A percentile compares a stretch with the other conserved stretches of the same genome.
These are phyloP conservation scores for Lagodon rhomboides DNA, from an alignment of 2,797 vertebrate genomes.

Conservation along the genomic window DNA sequence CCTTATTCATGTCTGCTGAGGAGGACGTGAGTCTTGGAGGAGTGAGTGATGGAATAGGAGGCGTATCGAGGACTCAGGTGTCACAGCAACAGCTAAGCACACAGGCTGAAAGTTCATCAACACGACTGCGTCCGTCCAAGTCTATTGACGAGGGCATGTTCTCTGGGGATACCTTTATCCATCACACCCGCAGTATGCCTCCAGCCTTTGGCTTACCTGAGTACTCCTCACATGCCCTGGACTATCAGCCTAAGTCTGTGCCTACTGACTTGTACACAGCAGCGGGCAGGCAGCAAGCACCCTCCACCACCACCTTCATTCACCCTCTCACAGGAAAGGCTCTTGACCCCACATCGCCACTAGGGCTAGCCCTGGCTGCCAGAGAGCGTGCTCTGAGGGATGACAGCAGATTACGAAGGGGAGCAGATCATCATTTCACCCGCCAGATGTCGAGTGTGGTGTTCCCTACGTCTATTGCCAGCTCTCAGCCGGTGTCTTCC, in stretches of 20 bases:
- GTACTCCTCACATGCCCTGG: constrained; percentile 80
- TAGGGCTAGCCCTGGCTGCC: constrained; percentile 92
- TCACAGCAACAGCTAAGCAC: constrained; percentile 82
- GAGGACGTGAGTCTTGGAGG: constrained; percentile 80
- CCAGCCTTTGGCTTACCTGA: constrained; percentile 87
- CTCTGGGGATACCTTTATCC: constrained; percentile 91
- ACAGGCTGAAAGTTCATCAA: constrained; percentile 80
- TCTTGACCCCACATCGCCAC: constrained; percentile 91
- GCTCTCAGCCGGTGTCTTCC: constrained; percentile 79
- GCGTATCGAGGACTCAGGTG: constrained; percentile 70
- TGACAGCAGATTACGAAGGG: constrained; percentile 83
- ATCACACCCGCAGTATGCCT: constrained; percentile 90
- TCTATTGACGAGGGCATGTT: constrained; percentile 97
- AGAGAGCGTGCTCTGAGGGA: constrained; percentile 92
- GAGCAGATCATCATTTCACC: constrained; percentile 82
- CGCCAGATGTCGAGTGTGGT: constrained; percentile 83
- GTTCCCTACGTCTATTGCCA: constrained; percentile 74
- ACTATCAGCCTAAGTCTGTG: constrained; percentile 88
- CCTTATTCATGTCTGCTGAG: constrained; percentile 95
- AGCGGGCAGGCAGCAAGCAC: constrained; percentile 68
- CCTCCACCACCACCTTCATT: constrained; percentile 88
- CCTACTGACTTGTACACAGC: constrained; percentile 86
- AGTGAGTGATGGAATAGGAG: constrained; percentile 66
- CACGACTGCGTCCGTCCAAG: constrained; percentile 92
- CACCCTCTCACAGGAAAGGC: constrained; percentile 95